phyloP scores from a whole-genome alignment of 2,888 invertebrate genomes.

The Notodonta ziczac region DNA sequence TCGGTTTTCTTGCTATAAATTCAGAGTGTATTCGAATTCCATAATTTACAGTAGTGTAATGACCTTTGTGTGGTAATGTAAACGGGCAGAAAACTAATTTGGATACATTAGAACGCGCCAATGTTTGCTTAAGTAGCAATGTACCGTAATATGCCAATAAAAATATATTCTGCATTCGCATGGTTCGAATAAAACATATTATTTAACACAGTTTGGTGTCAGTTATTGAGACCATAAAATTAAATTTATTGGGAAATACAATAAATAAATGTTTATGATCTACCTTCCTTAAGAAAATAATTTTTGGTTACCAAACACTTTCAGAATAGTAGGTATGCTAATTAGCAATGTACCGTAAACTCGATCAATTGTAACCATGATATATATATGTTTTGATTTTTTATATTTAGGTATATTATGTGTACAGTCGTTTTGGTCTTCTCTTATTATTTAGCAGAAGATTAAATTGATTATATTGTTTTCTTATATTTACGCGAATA shows the following conservation, averaged over 20 bases:
- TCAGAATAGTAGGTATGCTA: neutral
- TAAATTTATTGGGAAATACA: neutral
- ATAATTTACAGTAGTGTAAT: conserved; percentile 8
- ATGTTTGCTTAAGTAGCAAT: conserved; percentile 19
- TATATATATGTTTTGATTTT: too few relatives aligned
- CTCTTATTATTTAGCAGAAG: too few relatives aligned
- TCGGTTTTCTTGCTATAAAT: neutral
- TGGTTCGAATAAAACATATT: neutral
- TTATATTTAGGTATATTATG: too few relatives aligned
- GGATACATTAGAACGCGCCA: conserved; percentile 16
- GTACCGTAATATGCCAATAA: conserved; percentile 19
- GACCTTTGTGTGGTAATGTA: conserved; percentile 13
- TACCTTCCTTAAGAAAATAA: neutral
- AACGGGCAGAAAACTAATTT: conserved; percentile 10
- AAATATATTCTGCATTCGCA: neutral
- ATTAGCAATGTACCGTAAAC: too few relatives aligned
- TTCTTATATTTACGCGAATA: too few relatives aligned
- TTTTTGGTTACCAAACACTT: too few relatives aligned
- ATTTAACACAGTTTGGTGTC: neutral
- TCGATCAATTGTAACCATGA: too few relatives aligned
- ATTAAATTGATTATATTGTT: too few relatives aligned
- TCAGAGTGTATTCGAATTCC: neutral
- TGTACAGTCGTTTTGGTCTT: too few relatives aligned
- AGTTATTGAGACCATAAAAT: neutral
- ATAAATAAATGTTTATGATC: neutral